Conservation (phyloP, 2,797 vertebrate species). For the Chelidonichthys spinosus region DNA sequence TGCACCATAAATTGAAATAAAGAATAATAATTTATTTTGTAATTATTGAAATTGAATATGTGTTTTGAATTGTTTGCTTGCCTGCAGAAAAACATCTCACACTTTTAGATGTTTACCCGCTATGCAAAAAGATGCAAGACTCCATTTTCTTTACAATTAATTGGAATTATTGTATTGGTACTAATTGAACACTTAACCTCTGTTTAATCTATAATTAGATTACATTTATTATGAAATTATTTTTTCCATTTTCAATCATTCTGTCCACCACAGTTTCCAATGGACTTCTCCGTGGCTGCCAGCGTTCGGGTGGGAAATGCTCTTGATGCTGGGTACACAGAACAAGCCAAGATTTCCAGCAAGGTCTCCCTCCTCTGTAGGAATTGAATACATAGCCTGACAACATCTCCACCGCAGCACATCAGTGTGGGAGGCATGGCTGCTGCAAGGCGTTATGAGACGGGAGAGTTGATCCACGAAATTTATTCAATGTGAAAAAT, state of each 20-base stretch:
- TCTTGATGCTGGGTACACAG: constrained; percentile 86
- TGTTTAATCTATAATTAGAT: constrained; percentile 80
- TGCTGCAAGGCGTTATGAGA: not conserved
- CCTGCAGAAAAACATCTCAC: too few relatives aligned
- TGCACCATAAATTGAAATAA: too few relatives aligned
- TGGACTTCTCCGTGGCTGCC: constrained; percentile 86
- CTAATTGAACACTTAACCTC: too few relatives aligned
- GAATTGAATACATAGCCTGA: constrained; percentile 30
- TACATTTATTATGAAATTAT: constrained; percentile 79
- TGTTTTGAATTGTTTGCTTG: too few relatives aligned
- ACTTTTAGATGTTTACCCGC: not conserved
- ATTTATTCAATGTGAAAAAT: too few relatives aligned
- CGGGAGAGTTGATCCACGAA: not conserved
- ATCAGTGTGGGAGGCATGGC: too few relatives aligned
- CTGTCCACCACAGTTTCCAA: constrained; percentile 81
- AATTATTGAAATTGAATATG: too few relatives aligned
- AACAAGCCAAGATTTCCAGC: constrained; percentile 87
- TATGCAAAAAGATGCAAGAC: not conserved
- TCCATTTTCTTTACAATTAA: not conserved
- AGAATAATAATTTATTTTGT: too few relatives aligned
- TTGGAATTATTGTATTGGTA: not conserved
- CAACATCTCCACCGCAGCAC: not conserved
- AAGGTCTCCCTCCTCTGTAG: constrained; percentile 84
- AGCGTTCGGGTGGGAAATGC: constrained; percentile 90
- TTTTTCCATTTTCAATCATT: not conserved